A percentile compares a stretch with the other conserved stretches of the same genome.
phyloP scores from a whole-genome alignment of 2,888 invertebrate species.

The Acrocyrtus sp. region DNA sequence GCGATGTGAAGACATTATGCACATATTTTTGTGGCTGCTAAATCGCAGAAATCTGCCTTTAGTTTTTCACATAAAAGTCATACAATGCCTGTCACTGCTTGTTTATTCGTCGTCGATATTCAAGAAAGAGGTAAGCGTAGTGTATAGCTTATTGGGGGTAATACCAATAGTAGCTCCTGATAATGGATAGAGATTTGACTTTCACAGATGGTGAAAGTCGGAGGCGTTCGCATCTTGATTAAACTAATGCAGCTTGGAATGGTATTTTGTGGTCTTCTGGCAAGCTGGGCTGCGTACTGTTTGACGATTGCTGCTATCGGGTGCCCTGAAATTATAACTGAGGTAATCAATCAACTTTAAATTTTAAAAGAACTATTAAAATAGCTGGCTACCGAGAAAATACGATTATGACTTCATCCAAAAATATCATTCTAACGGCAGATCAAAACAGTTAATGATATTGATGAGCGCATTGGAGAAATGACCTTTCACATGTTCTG shows the following conservation, averaged over 20 bases:
- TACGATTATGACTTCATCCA: background rate
- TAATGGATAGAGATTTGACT: too few relatives aligned
- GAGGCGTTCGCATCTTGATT: slow-evolving; percentile 26
- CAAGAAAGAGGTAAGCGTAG: slow-evolving; percentile 33
- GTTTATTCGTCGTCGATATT: slow-evolving; percentile 35
- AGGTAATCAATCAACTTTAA: too few relatives aligned
- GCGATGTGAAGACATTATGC: slow-evolving; percentile 36
- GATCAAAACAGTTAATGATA: slow-evolving; percentile 28
- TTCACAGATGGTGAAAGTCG: slow-evolving; percentile 20
- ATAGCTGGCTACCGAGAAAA: background rate
- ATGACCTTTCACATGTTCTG: slow-evolving; percentile 43
- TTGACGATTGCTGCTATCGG: slow-evolving; percentile 44
- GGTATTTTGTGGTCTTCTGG: slow-evolving; percentile 28
- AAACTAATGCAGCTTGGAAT: slow-evolving; percentile 34
- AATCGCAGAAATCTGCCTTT: slow-evolving; percentile 38
- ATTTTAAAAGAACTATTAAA: background rate
- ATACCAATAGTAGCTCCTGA: too few relatives aligned
- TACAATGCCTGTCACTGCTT: slow-evolving; percentile 39
- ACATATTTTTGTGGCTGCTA: slow-evolving; percentile 37
- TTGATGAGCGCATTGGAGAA: slow-evolving; percentile 46
- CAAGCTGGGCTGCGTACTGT: slow-evolving; percentile 43
- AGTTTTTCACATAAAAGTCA: slow-evolving; percentile 41
- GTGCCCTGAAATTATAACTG: slow-evolving; percentile 17
- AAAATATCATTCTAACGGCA: background rate
- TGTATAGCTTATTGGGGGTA: background rate